Percentiles rank a stretch among this genome's conserved stretches.
Conservation (phyloP, 2,888 invertebrate genomes). For the Pardosa pseudoannulata region DNA sequence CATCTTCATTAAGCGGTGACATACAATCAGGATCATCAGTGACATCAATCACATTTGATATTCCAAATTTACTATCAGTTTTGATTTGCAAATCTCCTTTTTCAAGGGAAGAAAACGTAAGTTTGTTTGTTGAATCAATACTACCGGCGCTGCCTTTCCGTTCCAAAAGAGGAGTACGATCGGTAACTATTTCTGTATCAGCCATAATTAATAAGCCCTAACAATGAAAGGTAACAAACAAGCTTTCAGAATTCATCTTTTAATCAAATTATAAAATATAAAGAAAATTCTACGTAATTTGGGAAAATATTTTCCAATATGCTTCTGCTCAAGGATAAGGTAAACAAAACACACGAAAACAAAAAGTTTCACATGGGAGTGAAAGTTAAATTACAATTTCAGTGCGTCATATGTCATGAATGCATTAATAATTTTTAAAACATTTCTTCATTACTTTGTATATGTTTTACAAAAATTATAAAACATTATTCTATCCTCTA, state of each 20-base stretch:
- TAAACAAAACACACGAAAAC: constrained; percentile 48
- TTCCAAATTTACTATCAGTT: constrained; percentile 50
- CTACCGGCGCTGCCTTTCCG: constrained; percentile 51
- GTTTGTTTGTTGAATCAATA: constrained; percentile 51
- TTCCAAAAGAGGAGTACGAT: constrained; percentile 66
- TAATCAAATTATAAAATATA: neutral
- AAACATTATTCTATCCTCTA: too few relatives aligned
- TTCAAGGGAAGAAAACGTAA: constrained; percentile 48
- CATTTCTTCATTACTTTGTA: neutral
- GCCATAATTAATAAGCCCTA: constrained; percentile 48
- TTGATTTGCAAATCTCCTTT: constrained; percentile 44
- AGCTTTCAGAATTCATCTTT: neutral
- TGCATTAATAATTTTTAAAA: too few relatives aligned
- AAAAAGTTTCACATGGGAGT: constrained; percentile 30
- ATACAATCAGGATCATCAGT: constrained; percentile 46
- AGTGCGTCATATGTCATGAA: neutral
- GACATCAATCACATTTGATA: constrained; percentile 55
- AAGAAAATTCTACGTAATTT: constrained; percentile 5
- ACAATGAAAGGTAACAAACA: constrained; percentile 23
- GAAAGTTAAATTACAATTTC: constrained; percentile 2
- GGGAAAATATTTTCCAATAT: neutral
- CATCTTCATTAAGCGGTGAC: constrained; percentile 31
- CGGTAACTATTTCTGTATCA: constrained; percentile 59
- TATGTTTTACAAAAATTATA: too few relatives aligned
- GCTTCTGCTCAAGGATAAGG: neutral